Conservation (phyloP, 2,797 vertebrate species). For the Acrocephalus scirpaceus region DNA sequence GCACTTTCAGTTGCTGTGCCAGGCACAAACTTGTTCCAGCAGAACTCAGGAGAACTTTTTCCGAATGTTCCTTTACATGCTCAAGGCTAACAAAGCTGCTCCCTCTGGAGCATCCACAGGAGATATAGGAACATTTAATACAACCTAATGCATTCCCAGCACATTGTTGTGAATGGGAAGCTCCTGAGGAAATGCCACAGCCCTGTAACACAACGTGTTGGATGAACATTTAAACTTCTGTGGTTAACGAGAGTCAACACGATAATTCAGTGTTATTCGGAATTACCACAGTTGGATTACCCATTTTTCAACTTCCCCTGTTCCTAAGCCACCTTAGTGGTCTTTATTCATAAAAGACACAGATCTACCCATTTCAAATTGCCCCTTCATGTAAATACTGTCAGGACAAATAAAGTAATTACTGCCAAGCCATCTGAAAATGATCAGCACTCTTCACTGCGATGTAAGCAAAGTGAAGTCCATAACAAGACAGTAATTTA, state of each 20-base stretch:
- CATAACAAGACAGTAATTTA: conserved; percentile 54
- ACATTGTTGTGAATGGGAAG: neutral
- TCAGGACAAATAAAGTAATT: conserved; percentile 53
- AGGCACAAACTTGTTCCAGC: conserved; percentile 40
- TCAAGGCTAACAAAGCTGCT: neutral
- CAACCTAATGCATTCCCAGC: neutral
- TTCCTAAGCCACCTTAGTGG: conserved; percentile 14
- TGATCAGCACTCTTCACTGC: neutral
- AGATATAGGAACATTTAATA: neutral
- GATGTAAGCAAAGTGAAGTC: conserved; percentile 17
- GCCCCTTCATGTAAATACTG: conserved; percentile 47
- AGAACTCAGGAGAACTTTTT: neutral
- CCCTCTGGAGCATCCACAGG: neutral
- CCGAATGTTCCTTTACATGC: neutral
- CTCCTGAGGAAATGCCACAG: neutral
- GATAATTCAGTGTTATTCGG: conserved; percentile 35
- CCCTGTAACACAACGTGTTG: neutral
- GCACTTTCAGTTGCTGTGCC: conserved; percentile 62
- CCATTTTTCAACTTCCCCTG: conserved; percentile 18
- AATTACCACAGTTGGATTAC: conserved; percentile 28
- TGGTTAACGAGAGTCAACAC: neutral
- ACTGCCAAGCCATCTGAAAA: conserved; percentile 51
- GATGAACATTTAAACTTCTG: neutral
- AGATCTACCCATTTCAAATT: conserved; percentile 34
- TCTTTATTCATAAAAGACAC: conserved; percentile 19